Base-by-base conservation (phyloP, 1,140 invertebrate species). In the Fopius arisanus region DNA sequence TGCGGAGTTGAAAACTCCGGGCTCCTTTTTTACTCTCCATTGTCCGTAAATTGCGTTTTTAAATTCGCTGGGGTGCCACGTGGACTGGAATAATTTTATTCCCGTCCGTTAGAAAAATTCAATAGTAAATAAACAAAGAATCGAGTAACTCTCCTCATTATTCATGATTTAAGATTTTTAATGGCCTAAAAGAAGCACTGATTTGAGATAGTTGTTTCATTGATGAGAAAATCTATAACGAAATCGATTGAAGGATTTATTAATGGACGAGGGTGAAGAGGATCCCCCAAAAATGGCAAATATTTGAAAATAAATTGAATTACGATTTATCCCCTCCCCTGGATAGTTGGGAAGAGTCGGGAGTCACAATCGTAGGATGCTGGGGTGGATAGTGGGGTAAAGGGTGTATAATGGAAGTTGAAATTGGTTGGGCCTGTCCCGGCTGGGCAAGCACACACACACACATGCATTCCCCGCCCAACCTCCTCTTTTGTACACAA, bases 381-480 rank as follows among this genome's bases (percentile, higher is more conserved):
- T 29, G 54, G 3, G 9, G 26, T 3, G 54, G 2, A 19, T 10
- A 21, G 54, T 21, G 10, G 54, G n/a, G 80, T 80, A 81, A 48
- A 83, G 83, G 85, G 82, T 83, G 82, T 84, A 86, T 87, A 87
- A 86, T 87, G 86, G 85, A 87, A 86, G 84, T 86, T 85, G 86
- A 87, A 87, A 87, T 87, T 87, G 86, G 84, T 87, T 82, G 84
- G 84, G 82, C 84, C 84, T 85, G 86, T 86, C 82, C 84, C 79
- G 85, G 75, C 80, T 80, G 83, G 83, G 83, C 84, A 82, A 81
- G 81, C 81, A 78, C 70, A 67, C 40, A 2, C 54, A 59, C 43
- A n/a, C 19, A 23, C 59, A 43, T 41, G 1, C 37, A 10, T 28
- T 31, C 33, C 28, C 12, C 19, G 16, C 37, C 51, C 54, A 21